Base-by-base conservation (phyloP, 1,140 invertebrate species). In the Drosophila tristis region DNA sequence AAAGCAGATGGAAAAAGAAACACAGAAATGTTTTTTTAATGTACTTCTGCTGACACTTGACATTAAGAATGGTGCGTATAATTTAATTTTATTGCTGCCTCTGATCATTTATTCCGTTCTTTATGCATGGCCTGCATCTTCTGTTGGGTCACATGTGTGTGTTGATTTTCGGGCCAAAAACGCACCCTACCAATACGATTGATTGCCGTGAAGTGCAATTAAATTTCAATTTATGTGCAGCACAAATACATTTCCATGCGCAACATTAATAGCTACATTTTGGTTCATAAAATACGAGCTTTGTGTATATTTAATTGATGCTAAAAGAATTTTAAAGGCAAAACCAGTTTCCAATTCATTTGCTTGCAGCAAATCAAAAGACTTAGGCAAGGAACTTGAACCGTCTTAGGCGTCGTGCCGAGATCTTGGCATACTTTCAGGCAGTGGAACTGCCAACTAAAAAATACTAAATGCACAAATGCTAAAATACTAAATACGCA, bases 31-130 rank as follows among this genome's bases (percentile, higher is more conserved):
- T 2, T 20, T 20, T 20, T 2, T 20, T 20, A 20, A 29, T 49
- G 13, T 20, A 25, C 53, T 49, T 43, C 29, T 67, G 31, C 58
- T 71, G 74, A 70, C 74, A 71, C 58, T 75, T 77, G 73, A 71
- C 73, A 76, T 77, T 77, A 50, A 77, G 74, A 77, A 71, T 77
- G 45, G 65, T 77, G 74, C 74, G 74, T 77, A 76, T 63, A 77
- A 77, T 77, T 70, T 77, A 75, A 77, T 77, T 67, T 75, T 67
- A 61, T 67, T 13, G 55, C 62, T 39, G 25, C 23, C 13, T 50
- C 54, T 56, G 55, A 13, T 45, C 29, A 13, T 53, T 26, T 58
- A 26, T 74, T 54, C 53, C 39, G 15, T 39, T 13, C 26, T 26
- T 45, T 53, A 50, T 55, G 31, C 48, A 50, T 75, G 63, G 49